These are phyloP conservation scores for Peromyscus maniculatus DNA, from an alignment of 2,113 vertebrate genomes.

Conservation along the genomic window DNA sequence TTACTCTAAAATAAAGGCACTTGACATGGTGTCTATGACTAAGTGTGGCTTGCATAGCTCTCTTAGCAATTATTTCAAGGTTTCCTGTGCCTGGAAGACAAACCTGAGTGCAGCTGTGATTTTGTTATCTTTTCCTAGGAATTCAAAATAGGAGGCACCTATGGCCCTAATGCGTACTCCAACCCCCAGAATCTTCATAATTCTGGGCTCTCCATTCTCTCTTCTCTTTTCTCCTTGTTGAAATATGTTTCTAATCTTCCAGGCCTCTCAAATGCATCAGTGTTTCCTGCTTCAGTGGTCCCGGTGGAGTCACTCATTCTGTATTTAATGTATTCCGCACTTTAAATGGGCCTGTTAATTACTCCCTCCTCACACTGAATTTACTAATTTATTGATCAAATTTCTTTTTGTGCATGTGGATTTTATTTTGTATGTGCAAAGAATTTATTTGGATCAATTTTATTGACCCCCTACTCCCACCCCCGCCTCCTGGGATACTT, in stretches of 20 bases:
- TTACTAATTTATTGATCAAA: conserved; percentile 86
- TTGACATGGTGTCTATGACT: neutral
- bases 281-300: conserved; percentile 80
- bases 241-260: conserved; percentile 84
- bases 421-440: conserved; percentile 84
- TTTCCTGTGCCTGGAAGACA: neutral
- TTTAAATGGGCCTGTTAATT: conserved; percentile 83
- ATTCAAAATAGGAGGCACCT: conserved; percentile 26
- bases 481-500: conserved; percentile 70
- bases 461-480: conserved; percentile 70
- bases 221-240: conserved; percentile 72
- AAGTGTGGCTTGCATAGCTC: neutral
- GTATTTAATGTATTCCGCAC: conserved; percentile 80
- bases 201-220: conserved; percentile 54
- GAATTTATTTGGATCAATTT: conserved; percentile 84
- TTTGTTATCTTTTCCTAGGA: conserved; percentile 45
- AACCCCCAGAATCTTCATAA: conserved; percentile 48
- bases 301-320: conserved; percentile 76
- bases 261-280: conserved; percentile 69
- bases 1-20: neutral
- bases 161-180: neutral
- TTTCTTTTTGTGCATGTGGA: conserved; percentile 82
- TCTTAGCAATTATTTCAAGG: neutral
- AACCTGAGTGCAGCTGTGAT: neutral
- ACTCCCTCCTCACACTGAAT: conserved; percentile 82